Evolutionary conservation across 1,140 invertebrate species (phyloP), one percentile per base, ranked within the genome.

Genomic region (Anastrepha obliqua): DNA sequence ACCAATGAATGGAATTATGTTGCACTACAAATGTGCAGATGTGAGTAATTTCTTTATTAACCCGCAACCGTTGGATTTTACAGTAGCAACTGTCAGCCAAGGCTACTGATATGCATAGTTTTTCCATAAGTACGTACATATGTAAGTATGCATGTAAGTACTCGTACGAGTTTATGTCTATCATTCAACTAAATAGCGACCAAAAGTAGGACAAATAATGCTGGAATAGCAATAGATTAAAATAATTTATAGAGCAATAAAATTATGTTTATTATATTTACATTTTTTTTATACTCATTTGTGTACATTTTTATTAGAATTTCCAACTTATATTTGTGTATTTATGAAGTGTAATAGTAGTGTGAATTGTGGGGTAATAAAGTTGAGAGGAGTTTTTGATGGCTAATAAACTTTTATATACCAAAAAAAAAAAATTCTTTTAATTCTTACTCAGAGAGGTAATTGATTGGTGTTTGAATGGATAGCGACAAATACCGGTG

Each of bases 221-320:
- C 2, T n/a, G 42, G 15, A 1, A 74, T 8, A 29, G 44, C 39
- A 74, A 15, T 17, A 5, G 0, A 47, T 62, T 62, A 62, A 13
- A 17, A 62, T 74, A 74, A 74, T 74, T 74, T 74, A 74, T 74
- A 74, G 67, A 74, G 67, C 67, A 74, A 74, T 74, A 47, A 74
- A 74, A 47, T 47, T 74, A 74, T 74, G 39, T 74, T 74, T 74
- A 74, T 74, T 47, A 47, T 39, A 39, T 44, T 47, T 44, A 47
- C 11, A 11, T n/a, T 44, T 67, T 39, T 39, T 67, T 67, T 67
- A 29, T 29, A 1, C 1, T 29, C 29, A 29, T 29, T 29, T 29
- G 29, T 29, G 29, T 29, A 29, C 29, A 29, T 29, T 29, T 29
- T 29, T 29, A 29, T 29, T 29, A 29, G 29, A 29, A 29, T 29